Evolutionary conservation across 2,113 vertebrate genomes (phyloP).

Genomic region (Pelecanus crispus): DNA sequence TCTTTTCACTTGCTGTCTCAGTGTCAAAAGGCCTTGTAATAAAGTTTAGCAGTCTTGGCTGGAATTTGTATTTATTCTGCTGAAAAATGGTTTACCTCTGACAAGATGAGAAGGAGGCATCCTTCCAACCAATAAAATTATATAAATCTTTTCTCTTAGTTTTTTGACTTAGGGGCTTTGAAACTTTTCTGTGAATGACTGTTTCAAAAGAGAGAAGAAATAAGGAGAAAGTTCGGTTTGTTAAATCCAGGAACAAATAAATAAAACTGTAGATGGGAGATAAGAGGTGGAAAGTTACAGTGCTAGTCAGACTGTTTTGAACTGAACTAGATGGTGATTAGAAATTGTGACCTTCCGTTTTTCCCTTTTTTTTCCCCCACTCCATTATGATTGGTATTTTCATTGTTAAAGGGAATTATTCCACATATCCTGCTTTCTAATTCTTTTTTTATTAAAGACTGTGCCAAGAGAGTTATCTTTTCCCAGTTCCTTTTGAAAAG

Average conservation of each 20-base stretch:
- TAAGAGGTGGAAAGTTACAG: not conserved
- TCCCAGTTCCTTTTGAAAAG: not conserved
- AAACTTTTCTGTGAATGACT: not conserved
- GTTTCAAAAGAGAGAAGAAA: not conserved
- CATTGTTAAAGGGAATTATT: not conserved
- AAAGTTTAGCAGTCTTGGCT: not conserved
- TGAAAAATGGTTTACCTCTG: not conserved
- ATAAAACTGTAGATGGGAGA: not conserved
- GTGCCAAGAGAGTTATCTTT: not conserved
- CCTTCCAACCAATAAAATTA: not conserved
- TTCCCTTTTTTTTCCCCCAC: not conserved
- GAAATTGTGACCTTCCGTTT: not conserved
- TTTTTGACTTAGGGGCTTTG: not conserved
- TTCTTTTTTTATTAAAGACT: not conserved
- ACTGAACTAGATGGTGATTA: not conserved
- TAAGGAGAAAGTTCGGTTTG: not conserved
- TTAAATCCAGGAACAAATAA: not conserved
- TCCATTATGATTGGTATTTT: not conserved
- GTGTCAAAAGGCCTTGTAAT: not conserved
- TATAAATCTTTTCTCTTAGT: not conserved
- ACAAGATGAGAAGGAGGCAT: not conserved
- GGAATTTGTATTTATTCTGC: conserved; percentile 4
- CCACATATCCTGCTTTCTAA: not conserved
- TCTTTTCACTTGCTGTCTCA: not conserved
- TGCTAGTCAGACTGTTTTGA: not conserved